Evolutionary conservation across 2,113 vertebrate species (phyloP), one percentile per base, ranked within the genome.

Genomic region (human (Homo sapiens)): DNA sequence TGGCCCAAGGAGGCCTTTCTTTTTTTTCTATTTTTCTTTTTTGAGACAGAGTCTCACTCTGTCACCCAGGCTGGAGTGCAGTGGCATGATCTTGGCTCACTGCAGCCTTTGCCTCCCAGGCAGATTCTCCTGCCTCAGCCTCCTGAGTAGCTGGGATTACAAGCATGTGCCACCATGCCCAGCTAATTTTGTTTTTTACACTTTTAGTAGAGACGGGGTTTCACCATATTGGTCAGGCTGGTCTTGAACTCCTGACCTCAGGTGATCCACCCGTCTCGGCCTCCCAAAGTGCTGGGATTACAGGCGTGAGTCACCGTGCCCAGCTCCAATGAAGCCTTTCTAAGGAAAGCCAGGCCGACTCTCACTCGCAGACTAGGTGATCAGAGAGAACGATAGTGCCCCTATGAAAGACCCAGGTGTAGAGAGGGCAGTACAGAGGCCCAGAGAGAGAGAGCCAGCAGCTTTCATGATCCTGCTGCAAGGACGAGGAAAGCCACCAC

Each of bases 401-500:
- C 9, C 2, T 45, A 3, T 25, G 4, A 40, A 68, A 95, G 57
- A n/a, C 43, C 64, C 25, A 17, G 32, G 9, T 17, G 1, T 25
- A 8, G 50, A 12, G 35, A 32, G 40, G 27, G 17, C 27, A 18
- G 12, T 7, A 1, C 20, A 73, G 32, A 35, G 32, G 17, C 10
- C 23, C 35, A 52, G 45, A 23, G 13, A 4, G n/a, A 25, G n/a
- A 25, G 2, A 13, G 38, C 35, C 3, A 22, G 25, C 1, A n/a
- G n/a, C 52, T 55, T 10, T n/a, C 18, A 16, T 50, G 30, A 22
- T 61, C 8, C 59, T n/a, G 55, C 38, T 9, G 2, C 7, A 3
- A 22, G 38, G 30, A 11, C 2, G 10, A 23, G 76, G 6, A 18
- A 1, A 1, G 45, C 52, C 32, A 9, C 0, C 3, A 27, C n/a